phyloP scores from a whole-genome alignment of 2,888 invertebrate species.

The Leptinotarsa juncta region DNA sequence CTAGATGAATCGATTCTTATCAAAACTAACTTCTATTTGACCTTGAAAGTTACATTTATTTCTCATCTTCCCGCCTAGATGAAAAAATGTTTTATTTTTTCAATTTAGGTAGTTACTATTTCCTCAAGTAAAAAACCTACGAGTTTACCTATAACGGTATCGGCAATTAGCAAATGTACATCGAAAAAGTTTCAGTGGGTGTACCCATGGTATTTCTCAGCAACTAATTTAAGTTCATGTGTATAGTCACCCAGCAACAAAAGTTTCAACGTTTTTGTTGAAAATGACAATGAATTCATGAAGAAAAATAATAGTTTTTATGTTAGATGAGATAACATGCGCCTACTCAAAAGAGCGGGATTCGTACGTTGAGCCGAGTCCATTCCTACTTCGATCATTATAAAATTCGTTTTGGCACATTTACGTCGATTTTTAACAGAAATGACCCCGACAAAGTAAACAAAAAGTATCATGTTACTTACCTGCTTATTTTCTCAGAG shows the following conservation, averaged over 20 bases:
- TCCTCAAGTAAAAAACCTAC: background rate
- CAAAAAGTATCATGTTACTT: slow-evolving; percentile 65
- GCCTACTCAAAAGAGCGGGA: slow-evolving; percentile 65
- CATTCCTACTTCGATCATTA: slow-evolving; percentile 56
- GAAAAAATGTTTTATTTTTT: slow-evolving; percentile 39
- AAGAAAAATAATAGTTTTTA: slow-evolving; percentile 19
- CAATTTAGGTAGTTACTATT: background rate
- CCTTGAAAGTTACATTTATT: slow-evolving; percentile 55
- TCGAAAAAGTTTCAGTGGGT: slow-evolving; percentile 41
- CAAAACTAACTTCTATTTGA: slow-evolving; percentile 59
- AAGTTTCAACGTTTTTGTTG: too few relatives aligned
- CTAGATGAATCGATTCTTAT: slow-evolving; percentile 43
- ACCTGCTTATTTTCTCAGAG: slow-evolving; percentile 76
- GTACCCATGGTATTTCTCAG: slow-evolving; percentile 36
- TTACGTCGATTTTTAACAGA: slow-evolving; percentile 61
- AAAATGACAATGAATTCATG: background rate
- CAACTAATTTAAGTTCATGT: slow-evolving; percentile 11
- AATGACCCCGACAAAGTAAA: slow-evolving; percentile 54
- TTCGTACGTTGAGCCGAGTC: slow-evolving; percentile 62
- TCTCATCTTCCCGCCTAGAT: slow-evolving; percentile 60
- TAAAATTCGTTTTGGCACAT: slow-evolving; percentile 46
- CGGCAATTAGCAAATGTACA: background rate
- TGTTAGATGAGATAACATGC: slow-evolving; percentile 53
- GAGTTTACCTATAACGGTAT: slow-evolving; percentile 1
- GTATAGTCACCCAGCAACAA: too few relatives aligned